phyloP scores from a whole-genome alignment of 2,797 vertebrate genomes.

The Jordanella pulchra region DNA sequence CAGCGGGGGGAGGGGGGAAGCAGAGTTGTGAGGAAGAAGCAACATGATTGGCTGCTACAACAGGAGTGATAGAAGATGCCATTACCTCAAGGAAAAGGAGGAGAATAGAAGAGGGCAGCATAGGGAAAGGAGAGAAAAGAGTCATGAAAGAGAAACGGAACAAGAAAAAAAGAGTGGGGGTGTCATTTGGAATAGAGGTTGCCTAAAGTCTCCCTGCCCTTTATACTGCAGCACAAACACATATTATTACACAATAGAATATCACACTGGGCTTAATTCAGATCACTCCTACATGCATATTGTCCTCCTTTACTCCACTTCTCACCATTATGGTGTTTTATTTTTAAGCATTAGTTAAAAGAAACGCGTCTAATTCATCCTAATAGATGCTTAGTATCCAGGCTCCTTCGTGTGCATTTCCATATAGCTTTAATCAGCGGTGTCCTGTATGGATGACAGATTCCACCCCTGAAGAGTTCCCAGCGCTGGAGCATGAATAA shows the following conservation, averaged over 20 bases:
- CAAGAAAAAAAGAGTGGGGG: conserved; percentile 41
- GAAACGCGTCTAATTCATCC: conserved; percentile 27
- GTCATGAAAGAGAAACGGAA: conserved; percentile 50
- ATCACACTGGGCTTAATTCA: background rate
- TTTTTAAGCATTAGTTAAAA: conserved; percentile 12
- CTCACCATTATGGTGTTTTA: conserved; percentile 12
- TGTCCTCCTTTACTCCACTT: background rate
- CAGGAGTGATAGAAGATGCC: conserved; percentile 58
- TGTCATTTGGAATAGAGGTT: conserved; percentile 56
- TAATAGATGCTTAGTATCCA: conserved; percentile 33
- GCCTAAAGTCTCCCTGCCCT: conserved; percentile 27
- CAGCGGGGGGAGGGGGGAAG: background rate
- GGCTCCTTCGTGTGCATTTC: conserved; percentile 21
- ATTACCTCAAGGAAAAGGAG: conserved; percentile 80
- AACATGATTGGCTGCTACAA: conserved; percentile 53
- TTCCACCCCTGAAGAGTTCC: background rate
- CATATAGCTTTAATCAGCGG: conserved; percentile 27
- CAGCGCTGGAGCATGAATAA: conserved; percentile 26
- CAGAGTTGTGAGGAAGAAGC: conserved; percentile 43
- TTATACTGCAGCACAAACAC: conserved; percentile 34
- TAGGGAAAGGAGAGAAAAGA: conserved; percentile 62
- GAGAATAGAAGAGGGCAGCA: conserved; percentile 75
- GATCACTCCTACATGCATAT: background rate
- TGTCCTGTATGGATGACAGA: conserved; percentile 7
- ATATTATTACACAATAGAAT: conserved; percentile 8